Conservation (phyloP, 2,888 invertebrate genomes). For the Sceliomorpha sp. region DNA sequence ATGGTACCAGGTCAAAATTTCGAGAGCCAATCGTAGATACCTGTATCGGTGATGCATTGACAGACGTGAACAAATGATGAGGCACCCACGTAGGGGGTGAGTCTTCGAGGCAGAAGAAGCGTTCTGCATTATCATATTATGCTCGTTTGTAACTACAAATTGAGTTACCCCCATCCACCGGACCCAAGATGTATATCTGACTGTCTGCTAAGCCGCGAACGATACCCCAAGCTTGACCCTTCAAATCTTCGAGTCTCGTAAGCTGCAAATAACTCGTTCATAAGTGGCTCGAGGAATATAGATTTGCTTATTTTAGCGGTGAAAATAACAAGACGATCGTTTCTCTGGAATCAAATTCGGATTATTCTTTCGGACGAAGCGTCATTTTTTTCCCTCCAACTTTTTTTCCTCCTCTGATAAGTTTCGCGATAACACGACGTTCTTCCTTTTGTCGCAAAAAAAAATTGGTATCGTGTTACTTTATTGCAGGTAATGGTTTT, state of each 20-base stretch:
- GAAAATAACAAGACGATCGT: not conserved
- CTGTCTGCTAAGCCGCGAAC: constrained; percentile 66
- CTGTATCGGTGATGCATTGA: constrained; percentile 69
- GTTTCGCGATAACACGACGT: no score
- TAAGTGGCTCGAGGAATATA: constrained; percentile 50
- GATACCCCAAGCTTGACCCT: constrained; percentile 62
- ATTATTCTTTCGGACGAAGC: no score
- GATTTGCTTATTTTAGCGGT: constrained; percentile 14
- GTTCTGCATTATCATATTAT: constrained; percentile 78
- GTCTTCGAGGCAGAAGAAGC: constrained; percentile 50
- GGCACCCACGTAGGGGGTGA: constrained; percentile 65
- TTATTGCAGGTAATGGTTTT: constrained; percentile 36
- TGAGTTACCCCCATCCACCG: constrained; percentile 75
- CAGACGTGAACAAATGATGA: constrained; percentile 77
- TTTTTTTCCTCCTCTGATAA: no score
- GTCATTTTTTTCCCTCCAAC: not conserved
- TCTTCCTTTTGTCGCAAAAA: no score
- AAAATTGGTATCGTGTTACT: no score
- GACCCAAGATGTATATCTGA: constrained; percentile 64
- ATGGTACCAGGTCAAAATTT: constrained; percentile 39
- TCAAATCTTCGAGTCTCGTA: constrained; percentile 30
- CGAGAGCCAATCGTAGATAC: constrained; percentile 18
- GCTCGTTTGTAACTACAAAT: constrained; percentile 79
- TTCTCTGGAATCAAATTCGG: no score
- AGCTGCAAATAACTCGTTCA: constrained; percentile 51